A percentile compares a stretch with the other conserved stretches of the same genome.
Conservation (phyloP, 2,113 vertebrate species). For the Anguilla rostrata region DNA sequence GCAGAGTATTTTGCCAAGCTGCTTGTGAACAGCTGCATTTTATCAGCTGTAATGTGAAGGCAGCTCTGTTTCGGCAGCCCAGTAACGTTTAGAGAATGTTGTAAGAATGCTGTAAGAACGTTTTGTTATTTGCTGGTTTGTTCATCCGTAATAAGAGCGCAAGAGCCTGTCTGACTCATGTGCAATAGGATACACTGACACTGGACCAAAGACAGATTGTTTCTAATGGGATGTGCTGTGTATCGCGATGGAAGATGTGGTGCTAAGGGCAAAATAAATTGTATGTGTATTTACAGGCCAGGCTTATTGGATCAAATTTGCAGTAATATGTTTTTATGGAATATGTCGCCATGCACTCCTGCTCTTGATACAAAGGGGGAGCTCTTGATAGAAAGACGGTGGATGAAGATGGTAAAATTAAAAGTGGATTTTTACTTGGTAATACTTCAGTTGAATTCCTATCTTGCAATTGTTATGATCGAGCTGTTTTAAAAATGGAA, state of each 20-base stretch:
- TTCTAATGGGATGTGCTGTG: not conserved
- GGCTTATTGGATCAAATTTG: not conserved
- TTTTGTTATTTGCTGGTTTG: not conserved
- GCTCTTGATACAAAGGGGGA: not conserved
- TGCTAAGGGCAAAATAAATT: not conserved
- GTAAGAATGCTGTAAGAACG: not conserved
- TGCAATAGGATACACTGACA: not conserved
- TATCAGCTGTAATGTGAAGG: not conserved
- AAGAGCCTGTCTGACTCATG: not conserved
- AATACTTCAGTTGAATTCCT: conserved; percentile 41
- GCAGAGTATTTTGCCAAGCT: not conserved
- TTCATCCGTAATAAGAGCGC: not conserved
- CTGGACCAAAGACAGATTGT: not conserved
- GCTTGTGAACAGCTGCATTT: conserved; percentile 3
- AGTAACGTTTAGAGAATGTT: not conserved
- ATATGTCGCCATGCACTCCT: not conserved
- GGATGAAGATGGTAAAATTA: not conserved
- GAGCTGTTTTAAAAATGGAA: not conserved
- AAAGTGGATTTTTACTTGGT: not conserved
- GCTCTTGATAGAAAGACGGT: not conserved
- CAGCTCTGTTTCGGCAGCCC: not conserved
- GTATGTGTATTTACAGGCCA: not conserved
- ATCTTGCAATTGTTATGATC: not conserved
- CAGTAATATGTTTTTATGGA: not conserved
- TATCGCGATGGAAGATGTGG: not conserved